Base-by-base conservation (phyloP, 1,140 invertebrate genomes). In the Ips typographus region DNA sequence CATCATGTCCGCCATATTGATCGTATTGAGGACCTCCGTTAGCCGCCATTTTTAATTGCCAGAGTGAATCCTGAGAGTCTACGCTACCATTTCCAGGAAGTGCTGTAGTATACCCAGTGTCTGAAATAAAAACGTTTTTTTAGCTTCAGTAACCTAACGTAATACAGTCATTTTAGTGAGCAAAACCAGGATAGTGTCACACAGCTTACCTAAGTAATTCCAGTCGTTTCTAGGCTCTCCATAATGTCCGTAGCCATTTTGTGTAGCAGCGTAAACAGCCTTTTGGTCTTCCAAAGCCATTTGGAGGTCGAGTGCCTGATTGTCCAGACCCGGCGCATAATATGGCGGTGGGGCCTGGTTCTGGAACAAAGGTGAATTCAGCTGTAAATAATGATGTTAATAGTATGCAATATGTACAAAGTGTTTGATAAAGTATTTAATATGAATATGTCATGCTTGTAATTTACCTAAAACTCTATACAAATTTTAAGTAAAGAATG, bases 51-150 rank as follows among this genome's bases (percentile, higher is more conserved):
- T 95, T 94, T 85, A 94, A 91, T 82, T 95, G 93, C 93, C 94
- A 96, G 72, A 96, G 83, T n/a, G 93, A 95, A 79, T 96, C 94
- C 79, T 96, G 94, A 1, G 93, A 95, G 82, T 96, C 94, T 44
- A 96, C 93, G 64, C 93, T 94, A 59, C 94, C 93, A 47, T 71
- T 71, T 42, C 69, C 69, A n/a, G 56, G 62, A 41, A 66, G 41
- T 4, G 62, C 40, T 80, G 69, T 65, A 41, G 69, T 66, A 41
- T 71, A 71, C 4, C 69, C 69, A 39, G 63, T 47, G 52, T 71
- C 69, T 66, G 51, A 22, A 22, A 22, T 22, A 22, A 22, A 22
- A 22, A 22, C 22, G 22, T 22, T 22, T 22, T n/a, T 22, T 22
- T 22, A 22, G 22, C 22, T 22, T 22, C 22, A 22, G 22, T 22